phyloP scores from a whole-genome alignment of 2,888 invertebrate genomes.

The Helleia helle region DNA sequence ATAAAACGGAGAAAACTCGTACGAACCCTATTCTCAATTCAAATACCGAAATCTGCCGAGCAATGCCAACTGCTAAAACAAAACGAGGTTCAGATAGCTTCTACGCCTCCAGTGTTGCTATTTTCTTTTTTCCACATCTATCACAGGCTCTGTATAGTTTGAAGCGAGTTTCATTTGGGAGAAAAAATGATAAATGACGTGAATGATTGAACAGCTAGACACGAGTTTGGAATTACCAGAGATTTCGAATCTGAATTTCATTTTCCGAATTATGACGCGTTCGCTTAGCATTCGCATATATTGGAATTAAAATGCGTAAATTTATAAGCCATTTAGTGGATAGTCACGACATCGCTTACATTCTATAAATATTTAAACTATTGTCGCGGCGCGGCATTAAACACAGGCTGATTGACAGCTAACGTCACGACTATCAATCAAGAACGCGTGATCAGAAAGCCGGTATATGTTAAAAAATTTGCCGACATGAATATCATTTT shows the following conservation, averaged over 20 bases:
- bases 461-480: slow-evolving; percentile 20
- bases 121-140: slow-evolving; percentile 61
- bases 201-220: slow-evolving; percentile 65
- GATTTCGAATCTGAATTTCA: slow-evolving; percentile 37
- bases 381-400: slow-evolving; percentile 51
- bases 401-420: slow-evolving; percentile 56
- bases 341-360: slow-evolving; percentile 38
- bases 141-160: slow-evolving; percentile 50
- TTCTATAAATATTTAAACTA: slow-evolving; percentile 66
- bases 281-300: slow-evolving; percentile 32
- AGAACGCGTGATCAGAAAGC: slow-evolving; percentile 42
- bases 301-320: slow-evolving; percentile 48
- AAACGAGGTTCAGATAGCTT: slow-evolving; percentile 64
- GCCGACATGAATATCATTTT: slow-evolving; percentile 19
- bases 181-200: slow-evolving; percentile 62
- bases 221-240: slow-evolving; percentile 43
- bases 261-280: slow-evolving; percentile 34
- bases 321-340: slow-evolving; percentile 49
- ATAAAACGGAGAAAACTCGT: slow-evolving; percentile 29
- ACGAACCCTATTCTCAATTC: slow-evolving; percentile 28
- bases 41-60: slow-evolving; percentile 34
- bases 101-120: slow-evolving; percentile 39
- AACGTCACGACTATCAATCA: slow-evolving; percentile 58
- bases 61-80: slow-evolving; percentile 51
- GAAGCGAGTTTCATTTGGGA: slow-evolving; percentile 55